phyloP scores from a whole-genome alignment of 2,797 vertebrate species.

The Mus caroli region DNA sequence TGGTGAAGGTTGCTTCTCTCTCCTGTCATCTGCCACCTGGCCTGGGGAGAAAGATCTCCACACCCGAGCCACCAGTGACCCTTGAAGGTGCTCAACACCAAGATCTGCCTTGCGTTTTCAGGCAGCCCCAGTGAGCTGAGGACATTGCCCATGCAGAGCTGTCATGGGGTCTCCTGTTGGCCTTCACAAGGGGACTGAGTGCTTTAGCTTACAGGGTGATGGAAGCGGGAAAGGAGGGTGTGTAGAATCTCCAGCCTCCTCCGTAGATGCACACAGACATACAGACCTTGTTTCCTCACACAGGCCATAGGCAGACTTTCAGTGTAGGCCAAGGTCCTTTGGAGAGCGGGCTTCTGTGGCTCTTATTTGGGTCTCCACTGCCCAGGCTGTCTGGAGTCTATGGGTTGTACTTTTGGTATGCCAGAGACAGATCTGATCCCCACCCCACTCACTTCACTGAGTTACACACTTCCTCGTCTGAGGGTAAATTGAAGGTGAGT shows the following conservation, averaged over 20 bases:
- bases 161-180: not conserved
- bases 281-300: too few species aligned
- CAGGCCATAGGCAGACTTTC: not conserved
- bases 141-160: accelerated
- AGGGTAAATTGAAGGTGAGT: not conserved
- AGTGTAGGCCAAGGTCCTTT: not conserved
- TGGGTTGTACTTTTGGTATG: accelerated
- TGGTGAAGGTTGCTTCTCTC: conserved; percentile 1
- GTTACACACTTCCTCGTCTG: not conserved
- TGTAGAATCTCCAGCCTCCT: too few species aligned
- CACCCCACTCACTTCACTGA: not conserved
- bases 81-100: not conserved
- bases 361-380: not conserved
- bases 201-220: not conserved
- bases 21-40: conserved; percentile 2
- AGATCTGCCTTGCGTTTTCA: not conserved
- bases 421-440: not conserved
- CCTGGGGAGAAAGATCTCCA: not conserved
- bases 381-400: accelerated
- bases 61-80: not conserved
- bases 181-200: not conserved
- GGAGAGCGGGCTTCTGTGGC: too few species aligned
- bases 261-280: not conserved
- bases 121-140: not conserved
- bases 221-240: too few species aligned